phyloP scores from a whole-genome alignment of 2,888 invertebrate species.

The Eupithecia inturbata region DNA sequence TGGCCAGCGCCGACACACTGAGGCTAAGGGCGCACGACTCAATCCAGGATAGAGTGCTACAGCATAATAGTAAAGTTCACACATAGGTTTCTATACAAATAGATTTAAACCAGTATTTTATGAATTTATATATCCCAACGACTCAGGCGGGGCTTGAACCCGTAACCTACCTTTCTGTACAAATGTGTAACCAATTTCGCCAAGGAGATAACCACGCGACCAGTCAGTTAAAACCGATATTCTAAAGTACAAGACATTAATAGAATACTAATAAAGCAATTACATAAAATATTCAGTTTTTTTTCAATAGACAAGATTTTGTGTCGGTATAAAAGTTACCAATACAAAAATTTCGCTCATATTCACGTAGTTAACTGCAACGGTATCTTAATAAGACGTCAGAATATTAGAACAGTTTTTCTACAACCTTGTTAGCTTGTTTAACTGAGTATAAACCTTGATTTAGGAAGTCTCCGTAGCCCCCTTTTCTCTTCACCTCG shows the following conservation, averaged over 20 bases:
- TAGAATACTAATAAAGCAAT: background rate
- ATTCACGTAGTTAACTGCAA: background rate
- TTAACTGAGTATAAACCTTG: background rate
- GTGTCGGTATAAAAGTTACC: background rate
- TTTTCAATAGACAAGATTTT: background rate
- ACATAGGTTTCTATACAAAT: slow-evolving; percentile 39
- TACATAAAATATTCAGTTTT: background rate
- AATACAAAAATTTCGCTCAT: background rate
- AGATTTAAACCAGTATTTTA: background rate
- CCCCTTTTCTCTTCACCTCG: background rate
- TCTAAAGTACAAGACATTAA: background rate
- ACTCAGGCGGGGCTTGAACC: background rate
- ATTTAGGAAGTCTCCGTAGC: background rate
- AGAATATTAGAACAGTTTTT: background rate
- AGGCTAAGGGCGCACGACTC: slow-evolving; percentile 61
- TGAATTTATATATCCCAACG: background rate
- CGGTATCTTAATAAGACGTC: background rate
- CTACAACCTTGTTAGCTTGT: background rate
- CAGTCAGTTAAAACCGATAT: background rate
- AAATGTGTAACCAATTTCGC: background rate
- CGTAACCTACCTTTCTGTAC: background rate
- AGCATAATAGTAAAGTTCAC: slow-evolving; percentile 65
- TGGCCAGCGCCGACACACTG: slow-evolving; percentile 63
- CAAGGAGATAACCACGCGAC: background rate
- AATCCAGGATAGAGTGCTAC: slow-evolving; percentile 64